Evolutionary conservation across 2,113 vertebrate species (phyloP).

Genomic region (Dolichotis patagonum): DNA sequence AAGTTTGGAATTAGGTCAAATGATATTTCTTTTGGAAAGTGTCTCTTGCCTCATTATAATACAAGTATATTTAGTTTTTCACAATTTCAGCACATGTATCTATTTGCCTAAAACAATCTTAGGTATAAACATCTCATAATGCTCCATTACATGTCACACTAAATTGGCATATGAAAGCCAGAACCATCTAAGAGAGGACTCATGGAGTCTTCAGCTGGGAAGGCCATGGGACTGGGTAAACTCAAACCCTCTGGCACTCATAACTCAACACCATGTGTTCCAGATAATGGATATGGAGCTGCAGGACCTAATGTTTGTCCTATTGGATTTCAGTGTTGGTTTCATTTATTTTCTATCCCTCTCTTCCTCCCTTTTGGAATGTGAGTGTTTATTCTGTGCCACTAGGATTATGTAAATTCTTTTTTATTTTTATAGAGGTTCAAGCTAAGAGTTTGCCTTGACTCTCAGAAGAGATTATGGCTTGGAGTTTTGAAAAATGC

Average conservation of each 20-base stretch:
- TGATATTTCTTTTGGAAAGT: background rate
- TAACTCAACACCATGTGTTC: background rate
- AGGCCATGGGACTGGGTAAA: background rate
- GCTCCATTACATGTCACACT: background rate
- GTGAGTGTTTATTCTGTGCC: background rate
- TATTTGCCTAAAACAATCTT: background rate
- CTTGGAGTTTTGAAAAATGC: background rate
- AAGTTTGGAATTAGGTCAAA: constrained; percentile 36
- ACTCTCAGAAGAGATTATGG: background rate
- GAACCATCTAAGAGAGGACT: background rate
- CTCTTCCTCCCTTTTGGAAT: background rate
- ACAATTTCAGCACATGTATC: background rate
- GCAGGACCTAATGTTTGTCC: background rate
- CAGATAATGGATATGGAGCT: background rate
- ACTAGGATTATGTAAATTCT: background rate
- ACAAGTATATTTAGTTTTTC: constrained; percentile 17
- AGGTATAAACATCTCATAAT: background rate
- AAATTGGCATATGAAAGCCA: background rate
- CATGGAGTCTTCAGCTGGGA: background rate
- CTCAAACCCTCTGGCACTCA: background rate
- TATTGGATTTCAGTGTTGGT: background rate
- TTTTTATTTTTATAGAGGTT: background rate
- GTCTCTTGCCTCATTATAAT: background rate
- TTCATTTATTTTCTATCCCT: background rate
- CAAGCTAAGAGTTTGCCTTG: background rate